Percentiles rank a stretch among this genome's conserved stretches.
Evolutionary conservation across 2,888 invertebrate genomes (phyloP).

Genomic region (Pherbina coryleti): DNA sequence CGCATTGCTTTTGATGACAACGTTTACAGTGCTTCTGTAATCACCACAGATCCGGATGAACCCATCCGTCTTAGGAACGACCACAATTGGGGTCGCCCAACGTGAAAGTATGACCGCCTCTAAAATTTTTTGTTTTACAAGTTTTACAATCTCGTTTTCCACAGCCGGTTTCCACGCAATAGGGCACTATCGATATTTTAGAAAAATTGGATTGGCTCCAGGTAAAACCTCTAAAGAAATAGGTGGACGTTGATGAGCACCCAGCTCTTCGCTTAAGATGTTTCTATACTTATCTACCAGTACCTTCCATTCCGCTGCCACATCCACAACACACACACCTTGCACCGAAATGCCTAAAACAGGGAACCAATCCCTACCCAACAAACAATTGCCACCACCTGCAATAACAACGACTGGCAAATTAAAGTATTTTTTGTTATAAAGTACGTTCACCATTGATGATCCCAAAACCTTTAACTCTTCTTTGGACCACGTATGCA

Average conservation of each 20-base stretch:
- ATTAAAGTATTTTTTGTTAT: not conserved
- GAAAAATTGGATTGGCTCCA: conserved; percentile 21
- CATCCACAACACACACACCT: not conserved
- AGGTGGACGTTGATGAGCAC: not conserved
- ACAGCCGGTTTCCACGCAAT: conserved; percentile 35
- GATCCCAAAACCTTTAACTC: conserved; percentile 33
- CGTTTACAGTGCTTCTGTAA: not conserved
- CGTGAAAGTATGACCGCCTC: not conserved
- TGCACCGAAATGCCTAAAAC: conserved; percentile 24
- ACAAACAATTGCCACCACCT: not conserved
- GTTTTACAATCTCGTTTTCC: conserved; percentile 31
- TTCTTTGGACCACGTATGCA: conserved; percentile 7
- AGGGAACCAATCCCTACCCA: conserved; percentile 37
- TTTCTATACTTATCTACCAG: not conserved
- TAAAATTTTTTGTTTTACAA: not conserved
- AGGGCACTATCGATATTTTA: conserved; percentile 20
- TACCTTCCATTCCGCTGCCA: not conserved
- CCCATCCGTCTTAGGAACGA: conserved; percentile 12
- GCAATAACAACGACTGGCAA: not conserved
- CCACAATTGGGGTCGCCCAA: conserved; percentile 25
- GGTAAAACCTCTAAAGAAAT: not conserved
- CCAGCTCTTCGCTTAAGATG: not conserved
- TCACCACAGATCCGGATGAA: not conserved
- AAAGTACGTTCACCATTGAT: not conserved
- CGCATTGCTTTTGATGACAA: not conserved